Base-by-base conservation (phyloP, 2,888 invertebrate genomes). In the Ophioninae sp. region DNA sequence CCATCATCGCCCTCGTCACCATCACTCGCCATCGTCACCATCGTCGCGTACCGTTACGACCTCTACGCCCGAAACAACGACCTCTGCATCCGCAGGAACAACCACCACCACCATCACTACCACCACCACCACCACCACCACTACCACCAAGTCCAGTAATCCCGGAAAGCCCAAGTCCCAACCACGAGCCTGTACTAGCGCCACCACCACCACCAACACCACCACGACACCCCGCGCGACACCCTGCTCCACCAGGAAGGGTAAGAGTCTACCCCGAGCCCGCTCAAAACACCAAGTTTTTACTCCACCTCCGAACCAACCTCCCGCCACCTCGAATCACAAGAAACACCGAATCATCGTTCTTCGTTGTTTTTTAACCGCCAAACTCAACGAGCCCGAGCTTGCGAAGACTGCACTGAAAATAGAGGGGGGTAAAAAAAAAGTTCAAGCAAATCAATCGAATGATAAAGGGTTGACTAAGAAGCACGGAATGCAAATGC, bases 171-270 rank as follows among this genome's bases (percentile, higher is more conserved):
- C 92, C 91, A 89, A 89, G 86, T 86, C 86, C 86, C 85, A 85
- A 92, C 92, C 92, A 89, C 89, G 92, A 91, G 91, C 92, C 92
- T 92, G 91, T 92, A 92, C 91, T 92, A 92, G 92, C 89, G 90
- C 90, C 90, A 88, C 87, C 87, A 86, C 91, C 90, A 93, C 91
- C 90, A 93, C 92, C 93, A 92, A 92, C 93, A 93, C 92, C 93
- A 92, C 93, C 93, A 93, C 92, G 93, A 92, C 92, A 93, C 92
- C 92, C 93, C 93, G 92, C 92, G 92, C 92, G 92, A 92, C 93
- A 92, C 92, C 93, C 92, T 92, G 93, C 93, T 93, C 93, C 92
- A 92, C 89, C 92, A 93, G 91, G 93, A 93, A 93, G 93, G 93
- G 93, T 93, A 93, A 93, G 93, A 92, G 92, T 92, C 92, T 92